phyloP scores from a whole-genome alignment of 1,140 invertebrate species.

The Drosophila neocordata region DNA sequence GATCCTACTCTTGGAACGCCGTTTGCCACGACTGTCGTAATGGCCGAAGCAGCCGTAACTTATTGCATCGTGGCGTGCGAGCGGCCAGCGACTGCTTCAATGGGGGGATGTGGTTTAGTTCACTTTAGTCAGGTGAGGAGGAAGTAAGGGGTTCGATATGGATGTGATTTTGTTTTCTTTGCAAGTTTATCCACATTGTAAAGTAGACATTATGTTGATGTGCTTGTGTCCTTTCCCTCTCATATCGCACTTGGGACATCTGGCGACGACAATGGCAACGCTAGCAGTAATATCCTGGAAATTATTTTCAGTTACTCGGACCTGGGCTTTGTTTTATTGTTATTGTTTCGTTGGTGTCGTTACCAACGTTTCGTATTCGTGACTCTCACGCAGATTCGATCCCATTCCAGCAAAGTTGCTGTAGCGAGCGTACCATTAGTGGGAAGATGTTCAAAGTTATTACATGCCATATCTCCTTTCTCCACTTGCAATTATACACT shows the following conservation, averaged over 20 bases:
- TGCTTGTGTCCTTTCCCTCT: constrained; percentile 33
- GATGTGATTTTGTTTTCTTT: constrained; percentile 74
- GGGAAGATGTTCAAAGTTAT: constrained; percentile 46
- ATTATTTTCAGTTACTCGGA: constrained; percentile 73
- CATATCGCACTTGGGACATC: constrained; percentile 76
- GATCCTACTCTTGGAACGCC: constrained; percentile 19
- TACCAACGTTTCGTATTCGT: constrained; percentile 39
- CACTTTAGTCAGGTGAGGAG: constrained; percentile 36
- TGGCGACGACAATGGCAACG: constrained; percentile 36
- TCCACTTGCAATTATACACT: constrained; percentile 79
- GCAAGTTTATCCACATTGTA: constrained; percentile 76
- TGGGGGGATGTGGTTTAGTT: constrained; percentile 28
- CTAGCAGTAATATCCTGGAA: constrained; percentile 74
- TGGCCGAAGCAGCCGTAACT: constrained; percentile 68
- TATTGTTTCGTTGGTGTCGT: constrained; percentile 68
- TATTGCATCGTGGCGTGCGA: constrained; percentile 76
- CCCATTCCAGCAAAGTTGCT: constrained; percentile 30
- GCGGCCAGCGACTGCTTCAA: constrained; percentile 49
- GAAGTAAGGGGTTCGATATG: constrained; percentile 47
- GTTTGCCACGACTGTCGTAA: constrained; percentile 56
- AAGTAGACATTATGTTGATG: constrained; percentile 81
- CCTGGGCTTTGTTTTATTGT: constrained; percentile 77
- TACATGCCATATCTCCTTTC: constrained; percentile 75
- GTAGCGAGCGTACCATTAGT: neutral
- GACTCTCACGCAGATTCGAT: constrained; percentile 29